phyloP scores from a whole-genome alignment of 2,888 invertebrate species.

The Platycheirus rosarum region DNA sequence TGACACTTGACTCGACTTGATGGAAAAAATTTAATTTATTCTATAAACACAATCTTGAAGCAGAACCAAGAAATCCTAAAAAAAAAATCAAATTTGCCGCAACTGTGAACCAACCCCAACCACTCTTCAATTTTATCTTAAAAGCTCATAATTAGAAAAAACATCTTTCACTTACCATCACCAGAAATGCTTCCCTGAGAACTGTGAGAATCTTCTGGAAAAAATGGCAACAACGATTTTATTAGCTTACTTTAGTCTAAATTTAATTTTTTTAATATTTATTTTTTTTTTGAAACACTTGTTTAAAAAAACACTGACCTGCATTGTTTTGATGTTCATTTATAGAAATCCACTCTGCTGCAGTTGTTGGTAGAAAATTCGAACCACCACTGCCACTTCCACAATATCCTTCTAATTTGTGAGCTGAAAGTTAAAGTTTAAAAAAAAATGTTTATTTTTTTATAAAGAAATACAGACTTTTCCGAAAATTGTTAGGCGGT shows the following conservation, averaged over 20 bases:
- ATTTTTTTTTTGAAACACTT: neutral
- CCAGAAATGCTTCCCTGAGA: slow-evolving; percentile 82
- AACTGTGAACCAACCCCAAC: too few species aligned
- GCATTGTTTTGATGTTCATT: slow-evolving; percentile 78
- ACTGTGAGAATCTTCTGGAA: slow-evolving; percentile 82
- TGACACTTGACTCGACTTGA: too few species aligned
- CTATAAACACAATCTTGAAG: too few species aligned
- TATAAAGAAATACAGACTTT: too few species aligned
- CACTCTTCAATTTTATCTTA: too few species aligned
- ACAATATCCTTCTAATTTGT: slow-evolving; percentile 78
- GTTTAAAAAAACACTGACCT: slow-evolving; percentile 75
- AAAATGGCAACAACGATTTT: slow-evolving; percentile 51
- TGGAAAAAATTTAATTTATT: too few species aligned
- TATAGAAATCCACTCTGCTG: slow-evolving; percentile 80
- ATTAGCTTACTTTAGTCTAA: neutral
- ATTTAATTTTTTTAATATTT: neutral
- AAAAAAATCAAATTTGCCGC: too few species aligned
- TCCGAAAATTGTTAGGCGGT: too few species aligned
- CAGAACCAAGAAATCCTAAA: too few species aligned
- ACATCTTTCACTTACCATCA: slow-evolving; percentile 79
- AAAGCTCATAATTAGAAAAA: neutral
- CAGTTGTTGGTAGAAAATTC: slow-evolving; percentile 77
- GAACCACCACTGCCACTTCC: slow-evolving; percentile 70
- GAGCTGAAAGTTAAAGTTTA: slow-evolving; percentile 51
- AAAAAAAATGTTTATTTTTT: slow-evolving; percentile 18